Percentiles rank a stretch among this genome's conserved stretches.
These are phyloP conservation scores for Doryteuthis pealeii DNA, from an alignment of 1,140 invertebrate genomes.

Conservation along the genomic window DNA sequence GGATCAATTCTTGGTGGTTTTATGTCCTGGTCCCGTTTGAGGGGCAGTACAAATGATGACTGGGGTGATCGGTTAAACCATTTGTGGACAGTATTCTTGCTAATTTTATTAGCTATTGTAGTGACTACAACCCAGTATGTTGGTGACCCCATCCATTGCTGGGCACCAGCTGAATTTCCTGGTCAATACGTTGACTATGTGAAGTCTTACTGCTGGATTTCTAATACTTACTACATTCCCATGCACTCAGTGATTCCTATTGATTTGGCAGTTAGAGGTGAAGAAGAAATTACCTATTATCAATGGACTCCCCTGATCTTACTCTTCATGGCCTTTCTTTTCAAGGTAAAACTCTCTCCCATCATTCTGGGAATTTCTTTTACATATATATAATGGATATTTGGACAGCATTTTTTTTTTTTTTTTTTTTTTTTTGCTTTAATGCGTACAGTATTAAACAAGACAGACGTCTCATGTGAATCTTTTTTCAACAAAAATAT, in stretches of 20 bases:
- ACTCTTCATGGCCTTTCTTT: constrained; percentile 54
- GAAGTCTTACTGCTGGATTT: constrained; percentile 60
- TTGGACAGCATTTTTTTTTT: too few species aligned
- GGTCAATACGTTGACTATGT: constrained; percentile 56
- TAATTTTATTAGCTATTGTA: constrained; percentile 47
- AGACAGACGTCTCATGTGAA: too few species aligned
- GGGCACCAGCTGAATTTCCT: constrained; percentile 52
- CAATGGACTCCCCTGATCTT: constrained; percentile 59
- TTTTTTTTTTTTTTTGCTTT: too few species aligned
- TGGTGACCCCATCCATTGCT: constrained; percentile 54
- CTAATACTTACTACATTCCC: constrained; percentile 63
- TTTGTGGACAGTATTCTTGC: constrained; percentile 45
- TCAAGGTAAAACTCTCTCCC: constrained; percentile 39
- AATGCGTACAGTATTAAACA: too few species aligned
- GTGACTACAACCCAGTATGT: constrained; percentile 53
- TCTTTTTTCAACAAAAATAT: too few species aligned
- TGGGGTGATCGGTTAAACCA: constrained; percentile 51
- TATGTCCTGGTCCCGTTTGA: constrained; percentile 39
- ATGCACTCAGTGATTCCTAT: constrained; percentile 50
- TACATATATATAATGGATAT: too few species aligned
- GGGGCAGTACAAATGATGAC: constrained; percentile 46
- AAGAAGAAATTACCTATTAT: constrained; percentile 54
- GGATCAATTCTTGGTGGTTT: constrained; percentile 30
- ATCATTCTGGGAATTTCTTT: too few species aligned
- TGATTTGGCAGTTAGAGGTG: constrained; percentile 38